These are phyloP conservation scores for Lysiphlebus fabarum DNA, from an alignment of 1,140 invertebrate genomes.

Conservation along the genomic window DNA sequence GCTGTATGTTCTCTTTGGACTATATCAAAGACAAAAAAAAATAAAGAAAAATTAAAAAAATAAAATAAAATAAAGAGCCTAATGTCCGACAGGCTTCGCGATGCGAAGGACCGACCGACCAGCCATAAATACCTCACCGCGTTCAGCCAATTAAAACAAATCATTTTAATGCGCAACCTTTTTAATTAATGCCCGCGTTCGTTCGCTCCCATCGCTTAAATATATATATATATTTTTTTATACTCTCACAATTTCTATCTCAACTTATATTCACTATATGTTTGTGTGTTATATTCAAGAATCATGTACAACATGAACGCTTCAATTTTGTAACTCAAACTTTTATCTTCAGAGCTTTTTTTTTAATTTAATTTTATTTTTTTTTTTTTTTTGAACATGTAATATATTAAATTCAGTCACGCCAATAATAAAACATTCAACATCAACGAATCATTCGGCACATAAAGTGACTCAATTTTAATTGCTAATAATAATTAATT, in stretches of 20 bases:
- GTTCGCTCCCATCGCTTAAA: slow-evolving; percentile 42
- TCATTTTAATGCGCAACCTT: slow-evolving; percentile 58
- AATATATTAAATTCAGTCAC: too few species aligned
- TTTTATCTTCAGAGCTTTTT: too few species aligned
- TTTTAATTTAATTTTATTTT: too few species aligned
- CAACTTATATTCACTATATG: too few species aligned
- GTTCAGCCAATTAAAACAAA: slow-evolving; percentile 58
- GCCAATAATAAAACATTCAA: too few species aligned
- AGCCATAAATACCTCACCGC: slow-evolving; percentile 55
- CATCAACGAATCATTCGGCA: too few species aligned
- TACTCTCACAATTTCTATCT: slow-evolving; percentile 31
- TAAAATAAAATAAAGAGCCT: neutral
- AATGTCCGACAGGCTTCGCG: slow-evolving; percentile 32
- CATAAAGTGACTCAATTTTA: too few species aligned
- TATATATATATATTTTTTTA: slow-evolving; percentile 31
- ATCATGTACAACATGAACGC: too few species aligned
- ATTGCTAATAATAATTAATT: too few species aligned
- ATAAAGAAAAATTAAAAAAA: neutral
- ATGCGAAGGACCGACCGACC: slow-evolving; percentile 40
- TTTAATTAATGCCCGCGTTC: slow-evolving; percentile 55
- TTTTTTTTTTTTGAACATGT: too few species aligned
- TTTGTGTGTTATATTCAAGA: too few species aligned
- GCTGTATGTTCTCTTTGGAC: slow-evolving; percentile 29
- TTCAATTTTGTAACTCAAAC: too few species aligned
- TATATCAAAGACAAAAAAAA: slow-evolving; percentile 19